Percentiles rank a stretch among this genome's conserved stretches.
Evolutionary conservation across 2,888 invertebrate genomes (phyloP).

Genomic region (Pelosia muscerda): DNA sequence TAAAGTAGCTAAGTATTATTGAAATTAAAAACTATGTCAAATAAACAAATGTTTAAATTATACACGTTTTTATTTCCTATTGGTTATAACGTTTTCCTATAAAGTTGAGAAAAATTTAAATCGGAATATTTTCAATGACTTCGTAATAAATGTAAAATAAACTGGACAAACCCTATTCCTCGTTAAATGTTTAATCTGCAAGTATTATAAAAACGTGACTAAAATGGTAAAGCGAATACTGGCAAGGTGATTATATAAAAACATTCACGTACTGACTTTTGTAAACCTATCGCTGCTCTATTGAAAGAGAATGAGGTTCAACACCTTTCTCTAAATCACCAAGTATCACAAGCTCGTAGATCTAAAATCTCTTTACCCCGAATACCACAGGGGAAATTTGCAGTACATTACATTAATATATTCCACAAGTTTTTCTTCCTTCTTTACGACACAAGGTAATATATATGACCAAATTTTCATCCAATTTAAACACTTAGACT

Average conservation of each 20-base stretch:
- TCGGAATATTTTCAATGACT: constrained; percentile 25
- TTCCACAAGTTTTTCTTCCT: constrained; percentile 23
- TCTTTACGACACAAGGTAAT: constrained; percentile 16
- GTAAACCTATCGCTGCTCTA: not conserved
- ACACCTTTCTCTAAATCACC: constrained; percentile 5
- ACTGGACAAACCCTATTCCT: not conserved
- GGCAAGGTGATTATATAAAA: not conserved
- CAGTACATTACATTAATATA: constrained; percentile 24
- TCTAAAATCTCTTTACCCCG: constrained; percentile 7
- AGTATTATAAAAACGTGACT: not conserved
- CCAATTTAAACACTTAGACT: constrained; percentile 30
- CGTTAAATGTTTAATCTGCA: constrained; percentile 1
- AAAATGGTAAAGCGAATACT: too few species aligned
- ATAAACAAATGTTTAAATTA: too few species aligned
- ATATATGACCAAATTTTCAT: constrained; percentile 19
- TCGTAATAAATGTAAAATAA: constrained; percentile 1
- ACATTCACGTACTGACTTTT: not conserved
- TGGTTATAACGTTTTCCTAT: too few species aligned
- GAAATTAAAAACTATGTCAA: too few species aligned
- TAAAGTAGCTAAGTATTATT: too few species aligned
- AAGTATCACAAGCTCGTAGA: constrained; percentile 1
- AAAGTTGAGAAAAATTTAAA: too few species aligned
- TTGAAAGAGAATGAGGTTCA: not conserved
- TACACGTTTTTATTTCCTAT: too few species aligned
- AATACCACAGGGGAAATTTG: constrained; percentile 39